Base-by-base conservation (phyloP, 2,888 invertebrate species). In the Mythimna lalbum region DNA sequence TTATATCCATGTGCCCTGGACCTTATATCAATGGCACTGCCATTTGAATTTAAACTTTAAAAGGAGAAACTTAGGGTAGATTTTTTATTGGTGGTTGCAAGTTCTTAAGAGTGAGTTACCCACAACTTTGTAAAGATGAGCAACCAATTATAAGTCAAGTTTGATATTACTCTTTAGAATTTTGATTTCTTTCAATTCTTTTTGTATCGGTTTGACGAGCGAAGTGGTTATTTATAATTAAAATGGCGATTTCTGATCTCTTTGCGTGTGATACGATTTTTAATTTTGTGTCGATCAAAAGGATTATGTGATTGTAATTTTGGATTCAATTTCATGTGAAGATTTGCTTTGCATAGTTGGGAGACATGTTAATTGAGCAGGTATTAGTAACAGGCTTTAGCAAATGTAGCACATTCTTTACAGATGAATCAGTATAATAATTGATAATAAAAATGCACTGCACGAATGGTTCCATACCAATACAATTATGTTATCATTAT, bases 121-220 rank as follows among this genome's bases (percentile, higher is more conserved):
- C 86, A 88, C 89, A 90, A 88, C 88, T 92, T 90, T 89, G 91
- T 89, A 87, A 84, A 88, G 89, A 89, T 87, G 84, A 90, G 86
- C 91, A 90, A 91, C 95, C 95, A 96, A 96, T 96, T 96, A 95
- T 93, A 94, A 93, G 89, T 90, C 88, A 89, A 92, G 93, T 94
- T 93, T 94, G 93, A 94, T 94, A 94, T 94, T 93, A 93, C 91
- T 93, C 93, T 92, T 93, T 90, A 91, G 90, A 90, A 90, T 93
- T 94, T 93, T 93, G 94, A 94, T 94, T 94, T 95, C 93, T 94
- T 93, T 91, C 93, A 92, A 91, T 91, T 94, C 91, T 93, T 80
- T 94, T 93, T 93, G 89, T 93, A 92, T 91, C 88, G 90, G 92
- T 91, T 93, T 88, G 85, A 81, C 76, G 83, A 78, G 82, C 70